Conservation (phyloP, 2,888 invertebrate genomes). For the Volucella bombylans region DNA sequence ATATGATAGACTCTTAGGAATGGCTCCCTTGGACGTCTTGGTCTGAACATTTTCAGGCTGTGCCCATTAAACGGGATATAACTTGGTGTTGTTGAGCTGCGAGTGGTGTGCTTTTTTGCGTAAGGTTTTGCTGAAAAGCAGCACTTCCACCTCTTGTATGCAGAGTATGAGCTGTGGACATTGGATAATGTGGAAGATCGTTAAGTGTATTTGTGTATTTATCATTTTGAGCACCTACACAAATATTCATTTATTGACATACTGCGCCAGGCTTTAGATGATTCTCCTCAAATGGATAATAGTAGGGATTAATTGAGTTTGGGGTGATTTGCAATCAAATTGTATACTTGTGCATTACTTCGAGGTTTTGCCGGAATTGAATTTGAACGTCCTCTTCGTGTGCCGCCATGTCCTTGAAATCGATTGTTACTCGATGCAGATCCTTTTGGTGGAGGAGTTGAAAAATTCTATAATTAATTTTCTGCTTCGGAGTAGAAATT, state of each 20-base stretch:
- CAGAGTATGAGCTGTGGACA: constrained; percentile 59
- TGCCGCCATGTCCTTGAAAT: constrained; percentile 22
- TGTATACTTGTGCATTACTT: constrained; percentile 31
- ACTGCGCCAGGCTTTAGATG: constrained; percentile 46
- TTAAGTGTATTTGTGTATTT: constrained; percentile 47
- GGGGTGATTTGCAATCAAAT: constrained; percentile 37
- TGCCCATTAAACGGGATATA: too few relatives aligned
- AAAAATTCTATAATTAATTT: constrained; percentile 67
- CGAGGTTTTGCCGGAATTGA: constrained; percentile 37
- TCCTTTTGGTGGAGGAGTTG: constrained; percentile 32
- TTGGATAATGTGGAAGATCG: constrained; percentile 63
- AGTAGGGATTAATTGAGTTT: constrained; percentile 61
- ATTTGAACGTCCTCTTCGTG: constrained; percentile 33
- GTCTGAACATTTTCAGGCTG: too few relatives aligned
- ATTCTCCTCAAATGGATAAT: constrained; percentile 66
- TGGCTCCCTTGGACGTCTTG: too few relatives aligned
- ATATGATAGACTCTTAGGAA: too few relatives aligned
- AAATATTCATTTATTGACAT: constrained; percentile 42
- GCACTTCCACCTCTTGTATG: too few relatives aligned
- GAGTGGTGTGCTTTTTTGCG: too few relatives aligned
- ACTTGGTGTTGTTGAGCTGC: too few relatives aligned
- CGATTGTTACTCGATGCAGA: constrained; percentile 31
- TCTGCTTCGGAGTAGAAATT: constrained; percentile 81
- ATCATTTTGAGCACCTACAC: constrained; percentile 36
- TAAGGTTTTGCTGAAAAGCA: too few relatives aligned